Conservation (phyloP, 2,888 invertebrate species). For the Pilophorus perplexus region DNA sequence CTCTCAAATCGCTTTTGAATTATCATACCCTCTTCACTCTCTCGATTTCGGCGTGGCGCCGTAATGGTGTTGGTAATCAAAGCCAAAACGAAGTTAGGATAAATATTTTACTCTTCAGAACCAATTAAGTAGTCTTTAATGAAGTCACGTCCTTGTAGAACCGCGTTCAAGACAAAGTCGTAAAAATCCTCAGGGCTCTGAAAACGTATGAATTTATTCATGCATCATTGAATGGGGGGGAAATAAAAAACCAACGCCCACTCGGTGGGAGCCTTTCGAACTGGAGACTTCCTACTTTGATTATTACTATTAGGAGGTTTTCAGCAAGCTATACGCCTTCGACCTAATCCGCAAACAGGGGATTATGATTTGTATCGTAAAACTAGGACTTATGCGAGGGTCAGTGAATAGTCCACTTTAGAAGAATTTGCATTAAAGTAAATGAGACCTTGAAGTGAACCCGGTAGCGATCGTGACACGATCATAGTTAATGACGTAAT, state of each 20-base stretch:
- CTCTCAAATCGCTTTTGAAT: too few relatives aligned
- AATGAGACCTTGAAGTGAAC: background rate
- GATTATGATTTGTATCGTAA: background rate
- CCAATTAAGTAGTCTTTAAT: slow-evolving; percentile 23
- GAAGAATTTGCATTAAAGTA: too few relatives aligned
- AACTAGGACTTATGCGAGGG: background rate
- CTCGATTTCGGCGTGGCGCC: too few relatives aligned
- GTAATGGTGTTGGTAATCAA: slow-evolving; percentile 8
- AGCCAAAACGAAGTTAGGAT: background rate
- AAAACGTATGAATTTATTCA: background rate
- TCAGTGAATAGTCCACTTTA: background rate
- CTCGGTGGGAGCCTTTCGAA: background rate
- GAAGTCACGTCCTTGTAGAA: slow-evolving; percentile 3
- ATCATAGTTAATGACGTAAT: too few relatives aligned
- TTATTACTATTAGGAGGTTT: background rate
- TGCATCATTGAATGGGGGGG: too few relatives aligned
- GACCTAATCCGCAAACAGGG: background rate
- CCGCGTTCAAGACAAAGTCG: slow-evolving; percentile 5
- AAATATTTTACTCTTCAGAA: slow-evolving; percentile 10
- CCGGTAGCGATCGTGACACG: background rate
- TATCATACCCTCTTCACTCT: too few relatives aligned
- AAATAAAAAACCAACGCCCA: background rate
- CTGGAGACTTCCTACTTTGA: background rate
- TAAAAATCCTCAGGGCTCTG: background rate
- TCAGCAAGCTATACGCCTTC: background rate